A percentile compares a stretch with the other conserved stretches of the same genome.
Conservation (phyloP, 2,888 invertebrate genomes). For the Rhagium mordax region DNA sequence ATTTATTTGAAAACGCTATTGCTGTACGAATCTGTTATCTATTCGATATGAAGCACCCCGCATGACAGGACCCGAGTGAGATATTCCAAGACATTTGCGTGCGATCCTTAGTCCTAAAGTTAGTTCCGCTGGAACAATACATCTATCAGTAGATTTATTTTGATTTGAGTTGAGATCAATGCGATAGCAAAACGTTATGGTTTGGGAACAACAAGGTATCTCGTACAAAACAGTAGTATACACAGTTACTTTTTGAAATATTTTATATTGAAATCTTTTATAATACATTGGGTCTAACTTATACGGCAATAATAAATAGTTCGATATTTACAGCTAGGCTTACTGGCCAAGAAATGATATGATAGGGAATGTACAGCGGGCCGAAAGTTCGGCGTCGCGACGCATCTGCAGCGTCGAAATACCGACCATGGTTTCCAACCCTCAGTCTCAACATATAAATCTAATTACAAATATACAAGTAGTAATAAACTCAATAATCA, state of each 20-base stretch:
- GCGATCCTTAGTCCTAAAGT: not conserved
- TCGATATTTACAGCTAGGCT: conserved; percentile 59
- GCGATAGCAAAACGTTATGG: not conserved
- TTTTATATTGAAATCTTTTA: conserved; percentile 57
- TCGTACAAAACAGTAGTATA: conserved; percentile 38
- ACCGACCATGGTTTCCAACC: conserved; percentile 36
- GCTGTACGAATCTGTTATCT: no score
- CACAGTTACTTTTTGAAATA: conserved; percentile 46
- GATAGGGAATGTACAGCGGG: conserved; percentile 69
- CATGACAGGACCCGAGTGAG: not conserved
- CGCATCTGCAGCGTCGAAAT: conserved; percentile 9
- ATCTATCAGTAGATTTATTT: conserved; percentile 19
- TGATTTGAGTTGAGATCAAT: conserved; percentile 20
- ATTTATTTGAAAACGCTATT: no score
- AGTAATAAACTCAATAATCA: conserved; percentile 67
- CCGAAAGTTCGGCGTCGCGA: conserved; percentile 54
- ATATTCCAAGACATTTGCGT: not conserved
- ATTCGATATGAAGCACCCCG: not conserved
- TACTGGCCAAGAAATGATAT: conserved; percentile 68
- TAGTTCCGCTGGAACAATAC: not conserved
- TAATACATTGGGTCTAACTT: conserved; percentile 56
- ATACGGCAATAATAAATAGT: conserved; percentile 61
- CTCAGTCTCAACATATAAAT: conserved; percentile 70
- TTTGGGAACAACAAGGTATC: conserved; percentile 41
- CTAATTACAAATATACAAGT: conserved; percentile 68